Conservation (phyloP, 2,113 vertebrate genomes). For the Nibea coibor region DNA sequence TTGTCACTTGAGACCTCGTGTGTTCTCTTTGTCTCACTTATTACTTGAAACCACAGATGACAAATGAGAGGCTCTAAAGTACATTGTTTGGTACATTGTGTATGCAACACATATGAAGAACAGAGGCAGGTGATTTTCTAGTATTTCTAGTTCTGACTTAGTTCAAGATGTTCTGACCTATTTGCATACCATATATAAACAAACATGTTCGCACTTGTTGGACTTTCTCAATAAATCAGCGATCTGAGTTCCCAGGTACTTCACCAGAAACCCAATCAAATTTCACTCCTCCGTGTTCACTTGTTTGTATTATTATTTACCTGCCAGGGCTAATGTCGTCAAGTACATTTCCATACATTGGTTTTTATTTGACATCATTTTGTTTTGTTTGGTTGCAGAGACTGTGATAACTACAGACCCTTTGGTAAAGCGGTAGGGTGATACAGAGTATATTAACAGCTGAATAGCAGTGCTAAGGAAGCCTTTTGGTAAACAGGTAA, state of each 20-base stretch:
- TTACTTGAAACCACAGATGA: conserved; percentile 30
- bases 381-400: neutral
- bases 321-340: neutral
- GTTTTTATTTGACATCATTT: neutral
- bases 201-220: too few relatives aligned
- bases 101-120: conserved; percentile 1
- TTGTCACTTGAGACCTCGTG: conserved; percentile 42
- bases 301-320: conserved; percentile 14
- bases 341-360: neutral
- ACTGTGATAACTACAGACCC: neutral
- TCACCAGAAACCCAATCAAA: neutral
- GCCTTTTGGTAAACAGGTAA: conserved; percentile 32
- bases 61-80: neutral
- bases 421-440: neutral
- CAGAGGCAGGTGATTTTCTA: neutral
- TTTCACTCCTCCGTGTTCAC: conserved; percentile 15
- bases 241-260: neutral
- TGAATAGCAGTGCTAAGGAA: conserved; percentile 5
- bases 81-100: neutral
- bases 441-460: neutral
- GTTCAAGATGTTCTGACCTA: neutral
- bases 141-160: neutral
- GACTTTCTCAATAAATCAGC: conserved; percentile 20
- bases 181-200: too few relatives aligned
- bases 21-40: conserved; percentile 31